Percentiles rank a stretch among this genome's conserved stretches.
These are phyloP conservation scores for Pelecanoides urinatrix DNA, from an alignment of 2,113 vertebrate genomes.

Conservation along the genomic window DNA sequence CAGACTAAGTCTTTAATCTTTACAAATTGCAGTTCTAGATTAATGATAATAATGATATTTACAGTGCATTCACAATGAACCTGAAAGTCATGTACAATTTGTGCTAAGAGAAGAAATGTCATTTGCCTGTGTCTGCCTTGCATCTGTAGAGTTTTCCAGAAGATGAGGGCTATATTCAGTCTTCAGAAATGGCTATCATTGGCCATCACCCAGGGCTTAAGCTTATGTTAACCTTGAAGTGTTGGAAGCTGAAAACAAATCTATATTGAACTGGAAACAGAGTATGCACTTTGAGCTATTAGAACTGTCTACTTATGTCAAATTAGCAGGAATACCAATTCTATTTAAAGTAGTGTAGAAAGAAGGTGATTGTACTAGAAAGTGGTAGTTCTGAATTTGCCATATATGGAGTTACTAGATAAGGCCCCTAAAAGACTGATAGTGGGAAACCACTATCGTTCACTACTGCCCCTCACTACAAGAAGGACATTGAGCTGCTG, in stretches of 20 bases:
- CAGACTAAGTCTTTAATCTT: not conserved
- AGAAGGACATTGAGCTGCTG: too few species aligned
- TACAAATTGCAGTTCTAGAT: not conserved
- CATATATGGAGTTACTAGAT: not conserved
- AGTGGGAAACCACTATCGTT: not conserved
- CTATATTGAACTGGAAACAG: not conserved
- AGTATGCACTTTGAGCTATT: not conserved
- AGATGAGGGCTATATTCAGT: not conserved
- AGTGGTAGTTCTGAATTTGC: not conserved
- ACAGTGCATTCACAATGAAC: not conserved
- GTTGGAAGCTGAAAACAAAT: not conserved
- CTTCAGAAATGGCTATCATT: not conserved
- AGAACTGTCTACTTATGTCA: not conserved
- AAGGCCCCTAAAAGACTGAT: not conserved
- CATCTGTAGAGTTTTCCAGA: not conserved
- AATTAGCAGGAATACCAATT: not conserved
- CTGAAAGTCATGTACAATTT: not conserved
- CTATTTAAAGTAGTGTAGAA: not conserved
- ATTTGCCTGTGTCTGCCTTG: not conserved
- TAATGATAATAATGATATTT: not conserved
- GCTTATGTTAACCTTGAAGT: not conserved
- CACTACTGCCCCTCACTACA: too few species aligned
- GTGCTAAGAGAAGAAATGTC: not conserved
- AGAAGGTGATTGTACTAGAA: not conserved
- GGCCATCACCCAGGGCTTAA: not conserved